phyloP scores from a whole-genome alignment of 2,113 vertebrate species.

The Oncorhynchus kisutch region DNA sequence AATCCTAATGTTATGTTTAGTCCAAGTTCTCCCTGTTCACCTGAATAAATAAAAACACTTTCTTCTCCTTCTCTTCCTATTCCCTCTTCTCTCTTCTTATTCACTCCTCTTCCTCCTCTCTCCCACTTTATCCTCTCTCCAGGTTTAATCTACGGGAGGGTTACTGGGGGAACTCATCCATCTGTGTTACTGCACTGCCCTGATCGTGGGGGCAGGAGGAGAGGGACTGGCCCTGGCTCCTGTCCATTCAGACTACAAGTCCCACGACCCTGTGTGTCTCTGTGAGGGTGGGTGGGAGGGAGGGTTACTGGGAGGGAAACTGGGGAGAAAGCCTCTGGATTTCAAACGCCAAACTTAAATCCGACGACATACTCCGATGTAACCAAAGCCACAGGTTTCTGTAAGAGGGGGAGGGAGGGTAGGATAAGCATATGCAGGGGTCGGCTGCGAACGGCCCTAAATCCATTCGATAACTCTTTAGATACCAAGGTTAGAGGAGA shows the following conservation, averaged over 20 bases:
- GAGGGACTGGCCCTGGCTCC: slow-evolving; percentile 59
- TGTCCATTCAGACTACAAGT: slow-evolving; percentile 48
- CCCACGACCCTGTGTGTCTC: slow-evolving; percentile 67
- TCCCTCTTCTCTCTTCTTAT: neutral
- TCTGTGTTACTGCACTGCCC: slow-evolving; percentile 80
- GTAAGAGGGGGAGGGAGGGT: slow-evolving; percentile 30
- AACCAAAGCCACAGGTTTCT: slow-evolving; percentile 55
- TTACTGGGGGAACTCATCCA: slow-evolving; percentile 78
- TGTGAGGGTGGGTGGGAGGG: slow-evolving; percentile 72
- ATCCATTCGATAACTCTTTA: slow-evolving; percentile 41
- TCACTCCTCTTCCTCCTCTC: neutral
- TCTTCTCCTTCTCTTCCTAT: neutral
- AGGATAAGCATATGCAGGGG: slow-evolving; percentile 26
- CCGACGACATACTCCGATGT: slow-evolving; percentile 58
- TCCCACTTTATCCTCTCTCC: slow-evolving; percentile 16
- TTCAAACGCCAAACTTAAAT: slow-evolving; percentile 66
- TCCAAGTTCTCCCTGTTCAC: too few species aligned
- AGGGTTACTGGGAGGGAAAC: slow-evolving; percentile 71
- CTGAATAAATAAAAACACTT: too few species aligned
- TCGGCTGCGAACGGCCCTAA: slow-evolving; percentile 18
- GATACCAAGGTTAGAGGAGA: slow-evolving; percentile 17
- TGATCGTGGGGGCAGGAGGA: slow-evolving; percentile 78
- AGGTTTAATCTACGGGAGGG: slow-evolving; percentile 83
- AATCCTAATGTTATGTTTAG: too few species aligned
- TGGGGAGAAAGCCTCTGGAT: slow-evolving; percentile 70